Percentiles rank a stretch among this genome's conserved stretches.
Conservation (phyloP, 2,113 vertebrate species). For the Phylloscopus trochiloides region DNA sequence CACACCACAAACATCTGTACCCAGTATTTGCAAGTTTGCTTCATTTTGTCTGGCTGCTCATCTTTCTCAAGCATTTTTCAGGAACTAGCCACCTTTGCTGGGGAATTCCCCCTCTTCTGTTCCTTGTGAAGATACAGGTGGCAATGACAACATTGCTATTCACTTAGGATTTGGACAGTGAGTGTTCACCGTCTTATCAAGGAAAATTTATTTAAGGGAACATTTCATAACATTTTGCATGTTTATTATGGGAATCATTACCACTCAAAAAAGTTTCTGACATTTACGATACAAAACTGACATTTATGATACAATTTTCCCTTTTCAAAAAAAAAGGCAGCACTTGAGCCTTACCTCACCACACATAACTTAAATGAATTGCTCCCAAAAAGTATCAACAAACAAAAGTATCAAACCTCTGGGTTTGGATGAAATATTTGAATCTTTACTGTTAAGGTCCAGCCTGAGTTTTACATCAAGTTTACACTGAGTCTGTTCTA, state of each 20-base stretch:
- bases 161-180: neutral
- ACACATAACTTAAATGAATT: neutral
- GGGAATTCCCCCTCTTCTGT: neutral
- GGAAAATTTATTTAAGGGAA: neutral
- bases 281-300: neutral
- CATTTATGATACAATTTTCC: neutral
- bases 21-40: neutral
- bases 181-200: neutral
- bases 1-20: neutral
- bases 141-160: slow-evolving; percentile 3
- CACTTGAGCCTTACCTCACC: neutral
- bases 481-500: neutral
- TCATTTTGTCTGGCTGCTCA: neutral
- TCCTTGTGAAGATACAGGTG: neutral
- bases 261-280: neutral
- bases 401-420: neutral
- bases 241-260: slow-evolving; percentile 38
- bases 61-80: neutral
- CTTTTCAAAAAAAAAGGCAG: neutral
- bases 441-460: neutral
- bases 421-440: neutral
- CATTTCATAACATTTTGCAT: neutral
- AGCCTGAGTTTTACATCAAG: neutral
- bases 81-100: neutral
- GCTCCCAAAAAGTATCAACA: neutral